Conservation (phyloP, 1,140 invertebrate species). For the Coenobita brevimanus region DNA sequence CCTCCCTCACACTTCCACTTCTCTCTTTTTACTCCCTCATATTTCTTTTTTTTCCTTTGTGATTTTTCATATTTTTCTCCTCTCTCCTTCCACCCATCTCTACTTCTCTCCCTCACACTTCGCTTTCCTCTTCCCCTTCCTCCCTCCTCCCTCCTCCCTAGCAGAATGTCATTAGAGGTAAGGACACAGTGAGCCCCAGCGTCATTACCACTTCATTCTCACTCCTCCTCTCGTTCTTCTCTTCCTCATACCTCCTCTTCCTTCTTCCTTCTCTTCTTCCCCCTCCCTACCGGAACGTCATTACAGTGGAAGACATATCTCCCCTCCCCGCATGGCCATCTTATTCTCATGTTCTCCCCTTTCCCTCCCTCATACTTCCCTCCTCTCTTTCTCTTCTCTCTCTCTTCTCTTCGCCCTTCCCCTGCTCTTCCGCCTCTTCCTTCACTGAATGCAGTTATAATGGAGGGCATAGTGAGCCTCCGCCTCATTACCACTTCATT, state of each 20-base stretch:
- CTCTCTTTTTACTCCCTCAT: too few relatives aligned
- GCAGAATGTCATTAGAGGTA: not conserved
- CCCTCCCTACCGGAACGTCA: not conserved
- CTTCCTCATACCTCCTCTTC: not conserved
- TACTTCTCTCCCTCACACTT: not conserved
- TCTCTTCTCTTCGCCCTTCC: too few relatives aligned
- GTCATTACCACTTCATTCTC: not conserved
- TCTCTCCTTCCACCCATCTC: not conserved
- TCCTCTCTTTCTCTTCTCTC: too few relatives aligned
- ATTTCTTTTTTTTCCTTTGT: constrained; percentile 3
- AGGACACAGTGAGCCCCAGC: not conserved
- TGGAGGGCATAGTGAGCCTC: not conserved
- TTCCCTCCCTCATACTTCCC: too few relatives aligned
- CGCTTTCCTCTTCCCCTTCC: not conserved
- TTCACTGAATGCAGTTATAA: too few relatives aligned
- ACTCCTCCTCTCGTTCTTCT: not conserved
- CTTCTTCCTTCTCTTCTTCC: not conserved
- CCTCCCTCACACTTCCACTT: not conserved
- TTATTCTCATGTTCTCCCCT: too few relatives aligned
- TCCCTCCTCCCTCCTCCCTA: not conserved
- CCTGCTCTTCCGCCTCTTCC: too few relatives aligned
- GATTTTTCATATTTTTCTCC: not conserved
- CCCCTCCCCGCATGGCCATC: not conserved
- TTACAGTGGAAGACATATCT: too few relatives aligned
- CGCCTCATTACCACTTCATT: too few relatives aligned